Conservation (phyloP, 2,888 invertebrate genomes). For the Teinopalpus imperialis region DNA sequence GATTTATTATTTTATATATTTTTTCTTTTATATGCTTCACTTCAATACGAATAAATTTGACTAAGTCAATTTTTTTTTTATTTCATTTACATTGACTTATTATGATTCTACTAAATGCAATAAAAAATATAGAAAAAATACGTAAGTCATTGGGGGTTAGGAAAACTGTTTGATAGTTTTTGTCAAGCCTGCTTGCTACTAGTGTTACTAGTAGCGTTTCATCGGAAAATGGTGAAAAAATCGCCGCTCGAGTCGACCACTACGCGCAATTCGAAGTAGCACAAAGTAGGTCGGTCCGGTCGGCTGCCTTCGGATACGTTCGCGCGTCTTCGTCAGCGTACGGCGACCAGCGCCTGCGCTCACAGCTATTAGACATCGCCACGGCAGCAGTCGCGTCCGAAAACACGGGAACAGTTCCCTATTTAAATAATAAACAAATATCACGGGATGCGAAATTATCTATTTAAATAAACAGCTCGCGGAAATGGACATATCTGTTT, state of each 20-base stretch:
- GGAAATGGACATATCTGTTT: conserved; percentile 56
- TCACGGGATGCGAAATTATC: conserved; percentile 62
- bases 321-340: conserved; percentile 55
- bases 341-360: conserved; percentile 56
- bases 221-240: conserved; percentile 76
- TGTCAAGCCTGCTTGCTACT: conserved; percentile 38
- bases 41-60: no score
- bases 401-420: conserved; percentile 41
- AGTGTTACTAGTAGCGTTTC: conserved; percentile 53
- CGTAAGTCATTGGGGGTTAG: conserved; percentile 26
- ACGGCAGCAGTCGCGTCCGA: conserved; percentile 58
- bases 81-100: no score
- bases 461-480: conserved; percentile 41
- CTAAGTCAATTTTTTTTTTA: no score
- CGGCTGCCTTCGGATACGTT: conserved; percentile 59
- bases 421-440: conserved; percentile 45
- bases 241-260: conserved; percentile 63
- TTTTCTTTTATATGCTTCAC: no score
- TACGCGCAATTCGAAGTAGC: conserved; percentile 65
- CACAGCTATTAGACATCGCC: conserved; percentile 61
- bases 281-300: conserved; percentile 70
- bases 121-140: conserved; percentile 23
- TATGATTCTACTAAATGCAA: no score
- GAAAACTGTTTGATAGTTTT: conserved; percentile 43
- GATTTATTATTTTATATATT: no score